Base-by-base conservation (phyloP, 1,140 invertebrate species). In the Neodiprion virginianus region DNA sequence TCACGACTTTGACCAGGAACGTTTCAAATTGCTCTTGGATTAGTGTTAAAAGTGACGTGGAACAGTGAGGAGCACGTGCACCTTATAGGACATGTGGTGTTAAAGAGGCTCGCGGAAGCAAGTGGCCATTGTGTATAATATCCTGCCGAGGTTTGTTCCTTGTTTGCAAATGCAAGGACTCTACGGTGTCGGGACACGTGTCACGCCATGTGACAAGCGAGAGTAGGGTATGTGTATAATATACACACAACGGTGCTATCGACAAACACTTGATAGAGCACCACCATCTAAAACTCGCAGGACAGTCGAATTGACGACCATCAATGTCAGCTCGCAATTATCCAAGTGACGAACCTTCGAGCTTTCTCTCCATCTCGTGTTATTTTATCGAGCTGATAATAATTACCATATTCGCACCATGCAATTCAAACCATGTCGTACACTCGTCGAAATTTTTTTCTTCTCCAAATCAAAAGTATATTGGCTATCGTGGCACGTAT, bases 151-250 rank as follows among this genome's bases (percentile, higher is more conserved):
- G 68, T 69, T 69, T 17, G 28, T 21, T 17, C 68, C 14, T 84
- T 86, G 83, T 87, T 87, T 87, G 80, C 75, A 72, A 50, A 40
- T 75, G 67, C 79, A 77, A 84, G 78, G 78, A 83, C 79, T 83
- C 81, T 40, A 61, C 79, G 80, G 77, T 81, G 80, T 81, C 68
- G 70, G 79, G 72, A 72, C 84, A 86, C 84, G 85, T 87, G 85
- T 75, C 80, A 75, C 79, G 79, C 79, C 84, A 83, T 83, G 81
- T 83, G 83, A 84, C 83, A 78, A 78, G 75, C 81, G 84, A 77
- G 77, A 61, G 53, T 61, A 14, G n/a, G 11, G 53, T 17, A 17
- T 40, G 28, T 40, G 28, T 40, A 40, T 40, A 40, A 40, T 40
- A 40, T 40, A 40, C 28, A 40, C 28, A 73, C 72, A 69, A 72